Percentiles rank a stretch among this genome's conserved stretches.
These are phyloP conservation scores for Lobophora halterata DNA, from an alignment of 2,888 invertebrate species.

Conservation along the genomic window DNA sequence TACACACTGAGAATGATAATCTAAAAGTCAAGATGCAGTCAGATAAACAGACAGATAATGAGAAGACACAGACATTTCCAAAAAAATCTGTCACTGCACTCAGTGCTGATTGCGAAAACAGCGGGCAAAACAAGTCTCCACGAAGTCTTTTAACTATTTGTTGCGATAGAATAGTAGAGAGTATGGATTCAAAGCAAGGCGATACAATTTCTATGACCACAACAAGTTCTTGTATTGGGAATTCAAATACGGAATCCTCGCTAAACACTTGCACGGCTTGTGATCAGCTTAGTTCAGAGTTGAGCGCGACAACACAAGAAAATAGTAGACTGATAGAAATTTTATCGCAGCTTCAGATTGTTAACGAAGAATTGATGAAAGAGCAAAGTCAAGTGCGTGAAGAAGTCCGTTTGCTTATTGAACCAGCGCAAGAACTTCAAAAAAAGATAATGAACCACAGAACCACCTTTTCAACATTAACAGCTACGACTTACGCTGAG, in stretches of 20 bases:
- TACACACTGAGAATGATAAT: slow-evolving; percentile 48
- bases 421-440: slow-evolving; percentile 57
- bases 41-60: slow-evolving; percentile 14
- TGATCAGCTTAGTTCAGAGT: slow-evolving; percentile 36
- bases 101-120: slow-evolving; percentile 13
- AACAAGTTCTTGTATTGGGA: slow-evolving; percentile 32
- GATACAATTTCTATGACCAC: slow-evolving; percentile 34
- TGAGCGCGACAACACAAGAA: slow-evolving; percentile 38
- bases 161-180: slow-evolving; percentile 53
- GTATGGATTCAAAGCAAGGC: slow-evolving; percentile 43
- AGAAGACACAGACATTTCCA: not conserved
- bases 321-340: slow-evolving; percentile 41
- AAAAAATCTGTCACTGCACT: not conserved
- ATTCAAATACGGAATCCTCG: slow-evolving; percentile 27
- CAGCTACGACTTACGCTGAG: slow-evolving; percentile 70
- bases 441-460: slow-evolving; percentile 64
- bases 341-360: slow-evolving; percentile 41
- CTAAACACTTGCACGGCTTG: slow-evolving; percentile 37
- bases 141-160: slow-evolving; percentile 61
- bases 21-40: slow-evolving; percentile 36
- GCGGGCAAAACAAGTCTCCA: slow-evolving; percentile 41
- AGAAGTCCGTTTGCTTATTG: slow-evolving; percentile 56
- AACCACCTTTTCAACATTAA: slow-evolving; percentile 66
- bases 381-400: slow-evolving; percentile 52
- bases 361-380: slow-evolving; percentile 46